Conservation (phyloP, 2,113 vertebrate species). For the Myotis brandtii region DNA sequence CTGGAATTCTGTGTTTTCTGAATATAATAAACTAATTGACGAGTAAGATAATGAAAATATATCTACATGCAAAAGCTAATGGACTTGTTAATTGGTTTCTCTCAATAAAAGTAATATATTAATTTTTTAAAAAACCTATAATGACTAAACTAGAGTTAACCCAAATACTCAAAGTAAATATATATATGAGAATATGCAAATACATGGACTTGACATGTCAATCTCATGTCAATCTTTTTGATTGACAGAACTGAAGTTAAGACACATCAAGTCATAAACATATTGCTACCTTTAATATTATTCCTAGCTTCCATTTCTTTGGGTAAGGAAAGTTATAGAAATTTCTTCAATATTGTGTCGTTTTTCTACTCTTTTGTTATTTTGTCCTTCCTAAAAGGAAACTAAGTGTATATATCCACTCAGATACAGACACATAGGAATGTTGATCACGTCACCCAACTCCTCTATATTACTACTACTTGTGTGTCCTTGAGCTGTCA, state of each 20-base stretch:
- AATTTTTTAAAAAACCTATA: background rate
- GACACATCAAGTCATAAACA: background rate
- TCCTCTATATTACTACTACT: background rate
- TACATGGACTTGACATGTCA: background rate
- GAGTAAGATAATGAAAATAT: constrained; percentile 22
- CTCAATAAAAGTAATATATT: background rate
- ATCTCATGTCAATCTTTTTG: constrained; percentile 39
- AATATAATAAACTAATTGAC: constrained; percentile 5
- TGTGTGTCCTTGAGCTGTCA: background rate
- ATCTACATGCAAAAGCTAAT: background rate
- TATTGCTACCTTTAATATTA: background rate
- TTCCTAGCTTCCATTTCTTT: constrained; percentile 39
- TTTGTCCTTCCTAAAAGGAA: constrained; percentile 3
- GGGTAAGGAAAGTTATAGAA: background rate
- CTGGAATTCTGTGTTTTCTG: constrained; percentile 26
- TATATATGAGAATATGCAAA: constrained; percentile 39
- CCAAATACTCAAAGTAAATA: constrained; percentile 27
- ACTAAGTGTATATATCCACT: background rate
- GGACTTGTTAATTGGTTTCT: constrained; percentile 15
- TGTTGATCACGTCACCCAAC: background rate
- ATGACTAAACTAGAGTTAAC: background rate
- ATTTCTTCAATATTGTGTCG: background rate
- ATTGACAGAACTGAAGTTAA: constrained; percentile 37
- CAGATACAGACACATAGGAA: background rate
- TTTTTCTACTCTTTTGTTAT: background rate